Evolutionary conservation across 2,797 vertebrate genomes (phyloP).

Genomic region (Sphenodon punctatus): DNA sequence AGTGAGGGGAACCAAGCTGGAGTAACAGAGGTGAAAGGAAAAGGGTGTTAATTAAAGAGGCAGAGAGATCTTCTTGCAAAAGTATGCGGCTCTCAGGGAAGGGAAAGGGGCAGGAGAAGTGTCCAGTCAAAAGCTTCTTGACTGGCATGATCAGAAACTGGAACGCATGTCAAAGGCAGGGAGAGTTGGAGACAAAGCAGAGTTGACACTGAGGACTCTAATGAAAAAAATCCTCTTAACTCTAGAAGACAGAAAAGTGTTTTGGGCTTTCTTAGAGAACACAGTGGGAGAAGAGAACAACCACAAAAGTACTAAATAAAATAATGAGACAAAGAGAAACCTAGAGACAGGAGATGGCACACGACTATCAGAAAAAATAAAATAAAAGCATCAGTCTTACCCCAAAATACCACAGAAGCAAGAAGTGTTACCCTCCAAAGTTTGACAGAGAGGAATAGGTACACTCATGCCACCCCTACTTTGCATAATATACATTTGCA

Average conservation of each 20-base stretch:
- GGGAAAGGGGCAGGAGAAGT: not conserved
- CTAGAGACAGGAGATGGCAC: not conserved
- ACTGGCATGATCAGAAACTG: not conserved
- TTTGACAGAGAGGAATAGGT: too few relatives aligned
- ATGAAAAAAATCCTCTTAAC: not conserved
- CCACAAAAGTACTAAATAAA: not conserved
- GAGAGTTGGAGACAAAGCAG: not conserved
- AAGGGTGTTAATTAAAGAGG: not conserved
- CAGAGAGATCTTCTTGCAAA: not conserved
- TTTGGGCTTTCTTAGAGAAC: not conserved
- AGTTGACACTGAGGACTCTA: not conserved
- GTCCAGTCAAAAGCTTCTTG: not conserved
- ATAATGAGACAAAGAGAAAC: not conserved
- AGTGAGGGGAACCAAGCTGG: not conserved
- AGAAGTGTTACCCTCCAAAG: too few relatives aligned
- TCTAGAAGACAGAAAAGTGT: not conserved
- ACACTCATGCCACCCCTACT: too few relatives aligned
- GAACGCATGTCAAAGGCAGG: not conserved
- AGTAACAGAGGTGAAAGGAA: not conserved
- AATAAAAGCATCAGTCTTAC: too few relatives aligned
- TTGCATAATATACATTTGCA: too few relatives aligned
- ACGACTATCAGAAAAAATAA: not conserved
- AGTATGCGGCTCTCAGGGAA: not conserved
- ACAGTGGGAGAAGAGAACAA: not conserved
- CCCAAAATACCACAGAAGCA: too few relatives aligned